Conservation (phyloP, 2,113 vertebrate genomes). For the Merops nubicus region DNA sequence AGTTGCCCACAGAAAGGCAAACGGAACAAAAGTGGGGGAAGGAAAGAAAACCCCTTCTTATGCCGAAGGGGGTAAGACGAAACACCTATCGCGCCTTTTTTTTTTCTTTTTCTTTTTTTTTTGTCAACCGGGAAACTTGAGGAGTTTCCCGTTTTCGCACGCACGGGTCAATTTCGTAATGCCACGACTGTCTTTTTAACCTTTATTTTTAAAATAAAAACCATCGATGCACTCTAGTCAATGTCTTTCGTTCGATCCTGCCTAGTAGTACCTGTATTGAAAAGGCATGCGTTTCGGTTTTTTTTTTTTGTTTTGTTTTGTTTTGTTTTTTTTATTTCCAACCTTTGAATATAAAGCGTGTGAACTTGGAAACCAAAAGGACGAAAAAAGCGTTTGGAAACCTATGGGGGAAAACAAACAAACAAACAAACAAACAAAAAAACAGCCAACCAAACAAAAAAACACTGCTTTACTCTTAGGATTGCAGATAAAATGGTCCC, state of each 20-base stretch:
- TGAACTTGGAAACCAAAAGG: neutral
- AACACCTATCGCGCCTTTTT: neutral
- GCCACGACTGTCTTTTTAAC: neutral
- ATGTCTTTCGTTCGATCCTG: neutral
- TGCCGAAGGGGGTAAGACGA: no score
- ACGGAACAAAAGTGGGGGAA: neutral
- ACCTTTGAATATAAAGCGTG: neutral
- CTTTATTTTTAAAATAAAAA: conserved; percentile 14
- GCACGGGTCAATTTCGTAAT: neutral
- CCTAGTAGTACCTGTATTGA: neutral
- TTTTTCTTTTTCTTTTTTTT: no score
- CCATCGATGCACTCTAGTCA: neutral
- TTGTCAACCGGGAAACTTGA: neutral
- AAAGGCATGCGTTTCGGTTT: neutral
- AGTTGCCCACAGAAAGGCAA: neutral
- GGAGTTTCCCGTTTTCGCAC: neutral
- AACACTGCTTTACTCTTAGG: neutral
- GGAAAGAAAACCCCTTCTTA: accelerated
- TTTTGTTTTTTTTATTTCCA: conserved; percentile 51
- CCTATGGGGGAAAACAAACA: neutral
- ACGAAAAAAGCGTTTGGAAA: neutral
- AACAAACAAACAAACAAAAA: no score
- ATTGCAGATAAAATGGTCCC: neutral
- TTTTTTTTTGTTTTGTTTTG: no score
- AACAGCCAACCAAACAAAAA: neutral